Conservation (phyloP, 2,888 invertebrate species). For the Limnephilus lunatus region DNA sequence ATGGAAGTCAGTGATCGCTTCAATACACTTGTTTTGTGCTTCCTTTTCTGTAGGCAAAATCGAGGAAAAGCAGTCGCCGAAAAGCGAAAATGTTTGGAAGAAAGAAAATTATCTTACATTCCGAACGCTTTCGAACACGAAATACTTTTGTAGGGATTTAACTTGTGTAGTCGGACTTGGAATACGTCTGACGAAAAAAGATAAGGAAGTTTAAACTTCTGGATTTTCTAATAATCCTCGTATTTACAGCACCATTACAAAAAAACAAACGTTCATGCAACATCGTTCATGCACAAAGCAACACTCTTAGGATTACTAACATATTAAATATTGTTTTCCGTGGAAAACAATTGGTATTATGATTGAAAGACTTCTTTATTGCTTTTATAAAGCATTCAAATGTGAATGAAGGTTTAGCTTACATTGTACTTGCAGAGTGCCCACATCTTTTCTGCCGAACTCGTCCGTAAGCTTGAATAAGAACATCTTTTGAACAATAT, state of each 20-base stretch:
- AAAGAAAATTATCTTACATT: slow-evolving; percentile 31
- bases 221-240: background rate
- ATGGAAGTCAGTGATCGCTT: background rate
- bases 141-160: slow-evolving; percentile 31
- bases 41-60: background rate
- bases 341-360: background rate
- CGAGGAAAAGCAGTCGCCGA: slow-evolving; percentile 6
- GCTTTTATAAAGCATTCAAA: background rate
- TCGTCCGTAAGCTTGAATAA: background rate
- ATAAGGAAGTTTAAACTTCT: background rate
- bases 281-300: background rate
- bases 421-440: background rate
- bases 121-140: slow-evolving; percentile 6
- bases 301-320: background rate
- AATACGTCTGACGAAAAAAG: slow-evolving; percentile 29
- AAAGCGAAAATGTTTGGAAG: slow-evolving; percentile 8
- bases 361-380: background rate
- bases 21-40: background rate
- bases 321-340: background rate
- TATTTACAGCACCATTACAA: background rate
- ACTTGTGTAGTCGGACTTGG: slow-evolving; percentile 10
- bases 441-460: background rate
- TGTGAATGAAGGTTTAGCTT: background rate
- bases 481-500: slow-evolving; percentile 52
- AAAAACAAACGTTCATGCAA: background rate